These are phyloP conservation scores for Cebus imitator DNA, from an alignment of 2,113 vertebrate genomes.

Conservation along the genomic window DNA sequence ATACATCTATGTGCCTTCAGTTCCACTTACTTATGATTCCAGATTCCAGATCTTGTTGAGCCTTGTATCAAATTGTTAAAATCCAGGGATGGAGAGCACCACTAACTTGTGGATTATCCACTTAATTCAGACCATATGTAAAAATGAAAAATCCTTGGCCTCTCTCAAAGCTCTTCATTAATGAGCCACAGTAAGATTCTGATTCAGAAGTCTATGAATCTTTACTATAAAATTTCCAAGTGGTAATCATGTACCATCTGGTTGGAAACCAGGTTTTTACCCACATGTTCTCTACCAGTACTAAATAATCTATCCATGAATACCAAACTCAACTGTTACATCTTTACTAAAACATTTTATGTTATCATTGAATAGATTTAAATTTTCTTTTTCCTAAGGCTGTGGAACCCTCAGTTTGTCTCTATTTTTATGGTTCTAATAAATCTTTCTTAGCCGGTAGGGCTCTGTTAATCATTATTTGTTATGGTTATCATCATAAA, in stretches of 20 bases:
- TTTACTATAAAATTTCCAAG: background rate
- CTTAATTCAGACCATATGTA: background rate
- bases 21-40: background rate
- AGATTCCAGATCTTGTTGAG: background rate
- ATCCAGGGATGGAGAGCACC: background rate
- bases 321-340: background rate
- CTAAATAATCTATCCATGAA: background rate
- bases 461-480: background rate
- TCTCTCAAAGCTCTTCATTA: background rate
- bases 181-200: background rate
- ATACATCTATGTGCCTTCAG: background rate
- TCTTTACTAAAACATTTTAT: background rate
- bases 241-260: background rate
- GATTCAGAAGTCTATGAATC: background rate
- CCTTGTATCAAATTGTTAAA: background rate
- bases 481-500: background rate
- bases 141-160: background rate
- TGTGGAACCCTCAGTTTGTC: background rate
- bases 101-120: background rate
- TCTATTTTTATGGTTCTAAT: background rate
- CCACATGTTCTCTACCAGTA: background rate
- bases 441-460: background rate
- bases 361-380: background rate
- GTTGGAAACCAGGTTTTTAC: background rate
- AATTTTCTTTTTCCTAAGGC: background rate